These are phyloP conservation scores for Colletes gigas DNA, from an alignment of 1,140 invertebrate genomes.

Conservation along the genomic window DNA sequence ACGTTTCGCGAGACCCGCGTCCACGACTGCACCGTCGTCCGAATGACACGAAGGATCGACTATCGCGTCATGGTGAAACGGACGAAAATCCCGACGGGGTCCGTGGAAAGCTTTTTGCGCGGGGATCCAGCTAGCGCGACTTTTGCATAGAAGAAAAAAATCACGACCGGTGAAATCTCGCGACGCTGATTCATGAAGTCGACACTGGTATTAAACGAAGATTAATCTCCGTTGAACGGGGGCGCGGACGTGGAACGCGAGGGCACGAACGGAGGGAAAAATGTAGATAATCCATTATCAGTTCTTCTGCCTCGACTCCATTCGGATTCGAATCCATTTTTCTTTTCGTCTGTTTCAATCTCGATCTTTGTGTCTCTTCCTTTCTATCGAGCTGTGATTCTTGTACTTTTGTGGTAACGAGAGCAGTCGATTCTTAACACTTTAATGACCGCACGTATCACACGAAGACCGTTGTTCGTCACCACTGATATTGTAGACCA, in stretches of 20 bases:
- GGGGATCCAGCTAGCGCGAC: neutral
- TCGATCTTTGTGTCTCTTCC: neutral
- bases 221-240: constrained; percentile 27
- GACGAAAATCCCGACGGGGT: neutral
- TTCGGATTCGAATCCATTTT: constrained; percentile 20
- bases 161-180: constrained; percentile 18
- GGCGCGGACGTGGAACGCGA: neutral
- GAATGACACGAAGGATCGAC: neutral
- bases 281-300: constrained; percentile 48
- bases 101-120: neutral
- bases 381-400: neutral
- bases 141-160: constrained; percentile 37
- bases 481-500: too few species aligned
- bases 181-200: constrained; percentile 41
- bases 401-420: neutral
- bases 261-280: neutral
- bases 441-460: too few species aligned
- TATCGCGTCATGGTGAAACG: neutral
- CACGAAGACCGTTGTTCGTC: too few species aligned
- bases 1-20: neutral
- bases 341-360: constrained; percentile 9
- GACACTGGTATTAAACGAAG: constrained; percentile 44
- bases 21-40: neutral
- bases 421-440: too few species aligned
- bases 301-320: neutral